Evolutionary conservation across 2,113 vertebrate species (phyloP), one percentile per base, ranked within the genome.

Genomic region (Lophius piscatorius): DNA sequence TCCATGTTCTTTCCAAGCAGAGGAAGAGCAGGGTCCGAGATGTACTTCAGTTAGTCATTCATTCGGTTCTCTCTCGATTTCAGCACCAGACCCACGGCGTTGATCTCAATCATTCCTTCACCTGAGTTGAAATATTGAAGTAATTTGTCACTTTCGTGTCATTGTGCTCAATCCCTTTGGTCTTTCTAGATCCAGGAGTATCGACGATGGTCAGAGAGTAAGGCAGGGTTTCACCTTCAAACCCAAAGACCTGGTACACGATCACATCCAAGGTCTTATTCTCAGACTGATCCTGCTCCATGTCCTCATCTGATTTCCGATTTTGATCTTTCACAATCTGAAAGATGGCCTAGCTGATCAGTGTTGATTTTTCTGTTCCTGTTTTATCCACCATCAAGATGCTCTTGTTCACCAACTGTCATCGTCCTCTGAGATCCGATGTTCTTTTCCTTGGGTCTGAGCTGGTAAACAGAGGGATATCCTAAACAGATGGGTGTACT

Each of bases 1-100:
- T 54, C 65, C 9, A 75, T 5, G 22, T 69, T 10, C 42, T 63
- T 49, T 28, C 56, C 57, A 20, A 36, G 29, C 38, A 69, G 49
- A 45, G 59, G 50, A 13, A 18, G 11, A 23, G 50, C 24, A 4
- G 59, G 50, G 16, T 50, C 28, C 4, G 41, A 62, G 24, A 63
- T n/a, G 47, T 51, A 51, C 9, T 4, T 23, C 14, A 31, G 5
- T 14, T 36, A 18, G 9, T 44, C 48, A 18, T 21, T 33, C 17
- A 63, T 18, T 28, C 39, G 36, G 17, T 59, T 59, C 17, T 31
- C 45, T 9, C 7, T 21, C 0, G 64, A 36, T 22, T 51, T 68
- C 38, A 63, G 2, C 26, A 59, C 55, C 64, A 60, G 18, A 17
- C 55, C 39, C 23, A 60, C 55, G 6, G 17, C 47, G 21, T 13